Base-by-base conservation (phyloP, 2,888 invertebrate genomes). In the Cantharis rustica region DNA sequence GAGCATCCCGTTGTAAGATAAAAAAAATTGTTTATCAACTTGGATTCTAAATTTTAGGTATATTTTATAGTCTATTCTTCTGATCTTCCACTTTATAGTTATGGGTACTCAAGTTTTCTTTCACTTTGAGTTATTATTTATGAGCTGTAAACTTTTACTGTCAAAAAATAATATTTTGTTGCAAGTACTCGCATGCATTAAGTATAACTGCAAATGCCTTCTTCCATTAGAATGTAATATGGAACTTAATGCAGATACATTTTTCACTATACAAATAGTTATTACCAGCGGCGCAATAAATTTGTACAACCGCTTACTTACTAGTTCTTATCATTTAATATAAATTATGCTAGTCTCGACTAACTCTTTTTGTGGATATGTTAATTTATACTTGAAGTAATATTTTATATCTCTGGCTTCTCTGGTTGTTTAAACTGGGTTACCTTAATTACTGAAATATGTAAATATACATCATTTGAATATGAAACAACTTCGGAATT, bases 391-490 rank as follows among this genome's bases (percentile, higher is more conserved):
- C 81, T 80, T 81, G 81, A 80, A 77, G 82, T 83, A 82, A 83
- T 84, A 85, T 85, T 85, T 85, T 85, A 84, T 80, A 82, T 83
- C 81, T 79, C 79, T 74, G 79, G 75, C 66, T 74, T 72, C 70
- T 69, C 73, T 74, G 75, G 64, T 72, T 75, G 79, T 80, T 79
- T 80, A 79, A 76, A 75, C 80, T 79, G 80, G 84, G 83, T 82
- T 84, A 85, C 84, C 86, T 86, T 86, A 87, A 87, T 86, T 86
- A 87, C 86, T 82, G 82, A 83, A 86, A 86, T 86, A 87, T 87
- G 87, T 85, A 87, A 87, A 86, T 86, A 84, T 79, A 81, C 83
- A 81, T 84, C 82, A 84, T 85, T 86, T 85, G 85, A 87, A 86
- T 86, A 84, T 84, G 84, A 84, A 84, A 84, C 83, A 83, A 84